A percentile compares a stretch with the other conserved stretches of the same genome.
Evolutionary conservation across 2,888 invertebrate species (phyloP).

Genomic region (Neoaliturus tenellus): DNA sequence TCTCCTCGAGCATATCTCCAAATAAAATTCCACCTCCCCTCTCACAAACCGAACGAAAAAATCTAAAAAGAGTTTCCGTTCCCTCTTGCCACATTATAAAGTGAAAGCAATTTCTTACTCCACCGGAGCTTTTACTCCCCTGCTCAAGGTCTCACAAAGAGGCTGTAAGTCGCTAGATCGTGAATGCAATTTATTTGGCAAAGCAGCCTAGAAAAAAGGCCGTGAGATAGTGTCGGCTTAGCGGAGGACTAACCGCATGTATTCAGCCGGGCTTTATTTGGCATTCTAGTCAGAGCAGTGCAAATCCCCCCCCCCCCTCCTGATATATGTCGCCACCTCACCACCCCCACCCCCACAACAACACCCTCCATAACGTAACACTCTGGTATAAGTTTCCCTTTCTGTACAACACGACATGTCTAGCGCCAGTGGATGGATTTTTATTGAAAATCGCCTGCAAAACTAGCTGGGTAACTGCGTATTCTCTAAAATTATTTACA

Average conservation of each 20-base stretch:
- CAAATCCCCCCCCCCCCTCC: conserved; percentile 19
- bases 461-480: no score
- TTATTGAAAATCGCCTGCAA: no score
- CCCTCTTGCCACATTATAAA: conserved; percentile 36
- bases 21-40: background rate
- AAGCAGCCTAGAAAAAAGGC: conserved; percentile 39
- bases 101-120: conserved; percentile 41
- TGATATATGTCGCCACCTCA: conserved; percentile 40
- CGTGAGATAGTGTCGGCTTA: conserved; percentile 31
- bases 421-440: no score
- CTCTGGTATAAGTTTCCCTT: background rate
- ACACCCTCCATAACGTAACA: background rate
- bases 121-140: conserved; percentile 24
- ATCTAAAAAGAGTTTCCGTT: background rate
- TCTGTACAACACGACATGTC: background rate
- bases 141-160: conserved; percentile 4
- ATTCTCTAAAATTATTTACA: no score
- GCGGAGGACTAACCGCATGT: conserved; percentile 37
- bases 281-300: background rate
- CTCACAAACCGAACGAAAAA: no score
- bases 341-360: background rate
- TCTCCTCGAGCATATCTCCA: no score
- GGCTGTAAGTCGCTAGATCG: conserved; percentile 28
- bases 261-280: conserved; percentile 39
- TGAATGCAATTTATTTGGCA: conserved; percentile 45